Conservation (phyloP, 2,113 vertebrate genomes). For the Strix aluco region DNA sequence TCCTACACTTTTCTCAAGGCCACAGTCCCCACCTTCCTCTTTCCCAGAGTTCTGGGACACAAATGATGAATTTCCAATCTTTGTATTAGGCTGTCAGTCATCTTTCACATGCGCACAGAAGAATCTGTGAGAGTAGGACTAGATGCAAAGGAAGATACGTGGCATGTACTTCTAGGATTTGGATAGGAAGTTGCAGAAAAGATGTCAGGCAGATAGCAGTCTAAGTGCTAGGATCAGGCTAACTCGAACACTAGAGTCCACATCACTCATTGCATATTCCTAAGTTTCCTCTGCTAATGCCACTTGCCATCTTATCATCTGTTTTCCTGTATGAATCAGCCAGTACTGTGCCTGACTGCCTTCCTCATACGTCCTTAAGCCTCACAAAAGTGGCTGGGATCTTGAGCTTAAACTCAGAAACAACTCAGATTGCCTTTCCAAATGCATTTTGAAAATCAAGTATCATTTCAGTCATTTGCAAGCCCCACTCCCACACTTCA, state of each 20-base stretch:
- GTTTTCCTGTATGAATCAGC: neutral
- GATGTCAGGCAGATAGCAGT: neutral
- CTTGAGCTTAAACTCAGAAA: neutral
- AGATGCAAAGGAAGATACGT: accelerated
- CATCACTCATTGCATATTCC: neutral
- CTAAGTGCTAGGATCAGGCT: neutral
- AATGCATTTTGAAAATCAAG: neutral
- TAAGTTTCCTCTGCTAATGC: neutral
- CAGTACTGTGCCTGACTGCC: neutral
- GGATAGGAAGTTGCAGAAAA: neutral
- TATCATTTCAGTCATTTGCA: neutral
- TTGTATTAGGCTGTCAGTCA: neutral
- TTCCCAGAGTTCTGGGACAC: neutral
- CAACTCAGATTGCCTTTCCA: neutral
- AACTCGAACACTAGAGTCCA: neutral
- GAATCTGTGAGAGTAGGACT: neutral
- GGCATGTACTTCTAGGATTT: neutral
- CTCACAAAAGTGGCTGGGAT: neutral
- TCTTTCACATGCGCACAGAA: neutral
- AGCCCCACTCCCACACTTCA: neutral
- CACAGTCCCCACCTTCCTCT: neutral
- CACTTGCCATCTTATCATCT: neutral
- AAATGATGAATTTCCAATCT: neutral
- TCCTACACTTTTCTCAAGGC: neutral
- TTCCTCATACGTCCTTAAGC: neutral